A percentile compares a stretch with the other conserved stretches of the same genome.
These are phyloP conservation scores for Machimus atricapillus DNA, from an alignment of 2,888 invertebrate species.

Conservation along the genomic window DNA sequence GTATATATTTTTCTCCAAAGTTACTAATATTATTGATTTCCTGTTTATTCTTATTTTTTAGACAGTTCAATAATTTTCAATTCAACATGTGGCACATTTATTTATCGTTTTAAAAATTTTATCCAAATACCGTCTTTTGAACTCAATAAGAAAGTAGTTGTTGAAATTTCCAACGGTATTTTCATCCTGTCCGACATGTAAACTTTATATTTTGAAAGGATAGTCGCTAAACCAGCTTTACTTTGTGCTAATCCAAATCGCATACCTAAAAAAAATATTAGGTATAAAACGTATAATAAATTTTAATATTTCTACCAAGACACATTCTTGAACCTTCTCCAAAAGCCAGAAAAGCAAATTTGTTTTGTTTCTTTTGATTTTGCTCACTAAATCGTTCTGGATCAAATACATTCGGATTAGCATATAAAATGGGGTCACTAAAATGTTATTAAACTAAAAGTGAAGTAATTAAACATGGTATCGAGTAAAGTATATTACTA, in stretches of 20 bases:
- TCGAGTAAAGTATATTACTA: not conserved
- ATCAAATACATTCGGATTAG: slow-evolving; percentile 68
- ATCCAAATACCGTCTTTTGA: not conserved
- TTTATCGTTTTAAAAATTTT: not conserved
- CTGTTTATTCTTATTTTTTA: no score
- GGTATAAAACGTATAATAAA: not conserved
- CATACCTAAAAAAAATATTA: not conserved
- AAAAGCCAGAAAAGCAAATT: not conserved
- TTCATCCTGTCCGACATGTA: not conserved
- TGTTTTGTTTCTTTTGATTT: not conserved
- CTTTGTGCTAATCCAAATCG: not conserved
- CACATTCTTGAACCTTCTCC: not conserved
- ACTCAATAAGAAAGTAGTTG: not conserved
- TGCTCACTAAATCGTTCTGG: slow-evolving; percentile 59
- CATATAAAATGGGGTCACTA: slow-evolving; percentile 61
- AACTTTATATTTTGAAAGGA: not conserved
- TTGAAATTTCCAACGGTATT: not conserved
- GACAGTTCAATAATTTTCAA: not conserved
- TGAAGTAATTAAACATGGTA: not conserved
- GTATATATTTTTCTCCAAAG: no score
- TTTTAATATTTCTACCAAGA: not conserved
- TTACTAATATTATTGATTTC: no score
- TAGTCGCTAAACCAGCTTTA: not conserved
- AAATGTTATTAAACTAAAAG: not conserved
- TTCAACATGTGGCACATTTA: not conserved